Base-by-base conservation (phyloP, 2,113 vertebrate genomes). In the Ramphastos sulfuratus region DNA sequence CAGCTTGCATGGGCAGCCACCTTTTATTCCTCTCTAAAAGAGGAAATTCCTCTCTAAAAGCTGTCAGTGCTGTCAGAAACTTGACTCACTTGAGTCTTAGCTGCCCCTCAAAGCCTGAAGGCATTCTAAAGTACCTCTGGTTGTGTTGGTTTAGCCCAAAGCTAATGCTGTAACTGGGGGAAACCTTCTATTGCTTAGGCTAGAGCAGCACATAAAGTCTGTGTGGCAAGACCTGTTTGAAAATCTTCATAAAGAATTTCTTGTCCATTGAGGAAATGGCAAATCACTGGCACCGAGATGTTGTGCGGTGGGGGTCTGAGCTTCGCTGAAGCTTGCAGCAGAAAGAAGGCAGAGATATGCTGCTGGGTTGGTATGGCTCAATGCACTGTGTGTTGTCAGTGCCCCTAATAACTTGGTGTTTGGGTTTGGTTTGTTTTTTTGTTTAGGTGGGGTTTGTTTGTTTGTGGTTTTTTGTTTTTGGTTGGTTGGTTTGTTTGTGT, bases 261-360 rank as follows among this genome's bases (percentile, higher is more conserved):
- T 82, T 1, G 1, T 42, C 3, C 14, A 1, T 87, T 46, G 24
- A 63, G 37, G 17, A 13, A 63, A 24, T 0, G 0, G 6, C 24
- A 12, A 19, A 50, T 23, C 17, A 13, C 6, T 9, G 5, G 19
- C 65, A 75, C 12, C 33, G 35, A 82, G n/a, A 28, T 27, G 21
- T 65, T 73, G 31, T 48, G 44, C 50, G 33, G 30, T 6, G 35
- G 24, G 10, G 10, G 9, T 69, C 19, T 39, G 58, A 78, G 37
- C 12, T 69, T n/a, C 85, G 58, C 25, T 46, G 60, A 37, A 79
- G 5, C 21, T 65, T 5, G 1, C 24, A 65, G 35, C 15, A 83
- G n/a, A 48, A 82, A 31, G 7, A 16, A 48, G 46, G 33, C 19
- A 58, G 7, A 54, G 25, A 46, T 39, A 42, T 16, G n/a, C 31